These are phyloP conservation scores for Psilopsiagon aurifrons DNA, from an alignment of 2,113 vertebrate genomes.

Conservation along the genomic window DNA sequence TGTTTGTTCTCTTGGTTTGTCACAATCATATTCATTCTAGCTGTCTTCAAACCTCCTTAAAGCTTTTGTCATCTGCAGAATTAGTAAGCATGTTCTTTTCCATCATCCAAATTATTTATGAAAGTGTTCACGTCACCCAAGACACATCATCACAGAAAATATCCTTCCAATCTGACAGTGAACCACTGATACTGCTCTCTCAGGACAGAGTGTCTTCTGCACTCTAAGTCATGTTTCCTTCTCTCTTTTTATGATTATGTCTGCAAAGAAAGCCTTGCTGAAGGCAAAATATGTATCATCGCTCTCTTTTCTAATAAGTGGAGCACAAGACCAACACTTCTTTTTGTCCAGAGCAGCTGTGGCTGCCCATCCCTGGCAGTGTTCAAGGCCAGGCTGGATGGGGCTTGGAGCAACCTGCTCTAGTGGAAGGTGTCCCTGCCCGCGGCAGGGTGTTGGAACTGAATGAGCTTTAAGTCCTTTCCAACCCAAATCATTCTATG, in stretches of 20 bases:
- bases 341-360: neutral
- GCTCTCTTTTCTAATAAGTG: neutral
- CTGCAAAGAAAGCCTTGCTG: neutral
- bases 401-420: neutral
- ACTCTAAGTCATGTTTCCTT: neutral
- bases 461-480: neutral
- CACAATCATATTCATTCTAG: neutral
- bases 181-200: neutral
- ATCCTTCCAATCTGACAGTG: conserved; percentile 7
- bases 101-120: conserved; percentile 18
- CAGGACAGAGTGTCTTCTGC: neutral
- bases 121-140: neutral
- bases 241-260: neutral
- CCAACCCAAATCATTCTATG: neutral
- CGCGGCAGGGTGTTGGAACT: neutral
- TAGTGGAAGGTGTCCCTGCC: neutral
- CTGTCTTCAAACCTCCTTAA: neutral
- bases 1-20: neutral
- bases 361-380: neutral
- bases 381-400: neutral
- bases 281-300: neutral
- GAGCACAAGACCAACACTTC: neutral
- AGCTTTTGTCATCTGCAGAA: conserved; percentile 42
- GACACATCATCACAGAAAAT: conserved; percentile 1
- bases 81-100: conserved; percentile 24